Percentiles rank a stretch among this genome's conserved stretches.
Conservation (phyloP, 2,113 vertebrate species). For the Caracal caracal region DNA sequence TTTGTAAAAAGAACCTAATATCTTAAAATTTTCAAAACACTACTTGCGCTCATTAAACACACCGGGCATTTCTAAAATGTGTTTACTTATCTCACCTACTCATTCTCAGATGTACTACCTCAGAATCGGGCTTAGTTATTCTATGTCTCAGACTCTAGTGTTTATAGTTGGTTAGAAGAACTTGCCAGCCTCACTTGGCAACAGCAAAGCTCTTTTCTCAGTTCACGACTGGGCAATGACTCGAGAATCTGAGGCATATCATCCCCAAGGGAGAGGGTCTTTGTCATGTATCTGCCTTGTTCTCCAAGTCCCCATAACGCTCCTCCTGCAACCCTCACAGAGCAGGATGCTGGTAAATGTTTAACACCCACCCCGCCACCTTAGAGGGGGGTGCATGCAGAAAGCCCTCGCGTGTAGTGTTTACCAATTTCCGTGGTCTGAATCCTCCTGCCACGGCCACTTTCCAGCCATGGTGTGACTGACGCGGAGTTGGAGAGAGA, state of each 20-base stretch:
- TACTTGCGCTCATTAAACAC: neutral
- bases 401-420: neutral
- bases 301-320: neutral
- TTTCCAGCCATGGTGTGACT: neutral
- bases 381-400: neutral
- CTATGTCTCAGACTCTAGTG: neutral
- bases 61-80: neutral
- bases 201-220: neutral
- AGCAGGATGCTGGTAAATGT: neutral
- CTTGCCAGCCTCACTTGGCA: neutral
- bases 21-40: neutral
- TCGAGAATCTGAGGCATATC: neutral
- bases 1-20: neutral
- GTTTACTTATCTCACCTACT: neutral
- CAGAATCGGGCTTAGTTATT: neutral
- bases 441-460: neutral
- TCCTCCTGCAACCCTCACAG: neutral
- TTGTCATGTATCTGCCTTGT: neutral
- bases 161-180: neutral
- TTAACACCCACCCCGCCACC: no score
- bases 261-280: neutral
- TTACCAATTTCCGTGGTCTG: neutral
- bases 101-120: neutral
- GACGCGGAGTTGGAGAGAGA: neutral
- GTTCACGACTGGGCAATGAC: neutral